Evolutionary conservation across 2,797 vertebrate genomes (phyloP).

Genomic region (Peromyscus melanophrys): DNA sequence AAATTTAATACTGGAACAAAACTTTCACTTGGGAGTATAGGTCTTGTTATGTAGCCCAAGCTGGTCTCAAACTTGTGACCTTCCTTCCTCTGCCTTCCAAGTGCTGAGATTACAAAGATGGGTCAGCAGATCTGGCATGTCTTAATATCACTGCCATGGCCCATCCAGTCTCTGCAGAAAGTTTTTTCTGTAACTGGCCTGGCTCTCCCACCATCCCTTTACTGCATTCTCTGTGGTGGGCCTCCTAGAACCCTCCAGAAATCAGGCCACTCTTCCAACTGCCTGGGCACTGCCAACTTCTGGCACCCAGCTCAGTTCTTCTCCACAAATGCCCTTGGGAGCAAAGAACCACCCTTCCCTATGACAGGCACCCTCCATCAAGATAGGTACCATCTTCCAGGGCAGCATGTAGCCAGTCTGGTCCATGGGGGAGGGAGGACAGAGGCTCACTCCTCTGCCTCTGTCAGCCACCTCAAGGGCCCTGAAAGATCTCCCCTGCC

Average conservation of each 20-base stretch:
- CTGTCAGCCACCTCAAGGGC: too few species aligned
- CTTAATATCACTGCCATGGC: not conserved
- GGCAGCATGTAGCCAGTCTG: not conserved
- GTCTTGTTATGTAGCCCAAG: not conserved
- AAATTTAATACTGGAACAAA: not conserved
- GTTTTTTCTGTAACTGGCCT: not conserved
- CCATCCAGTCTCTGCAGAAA: not conserved
- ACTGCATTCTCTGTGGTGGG: rapidly evolving
- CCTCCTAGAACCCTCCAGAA: not conserved
- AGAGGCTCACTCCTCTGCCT: not conserved
- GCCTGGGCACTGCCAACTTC: not conserved
- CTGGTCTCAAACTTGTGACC: not conserved
- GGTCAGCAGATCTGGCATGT: not conserved
- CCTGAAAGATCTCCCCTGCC: not conserved
- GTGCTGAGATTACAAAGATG: not conserved
- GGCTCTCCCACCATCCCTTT: not conserved
- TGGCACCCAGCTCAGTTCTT: not conserved
- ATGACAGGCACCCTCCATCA: not conserved
- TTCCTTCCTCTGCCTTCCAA: not conserved
- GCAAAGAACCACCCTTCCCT: not conserved
- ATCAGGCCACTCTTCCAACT: not conserved
- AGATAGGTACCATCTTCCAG: not conserved
- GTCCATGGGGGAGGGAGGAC: rapidly evolving
- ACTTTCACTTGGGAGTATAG: not conserved
- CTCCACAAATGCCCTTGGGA: not conserved